Evolutionary conservation across 2,888 invertebrate species (phyloP).

Genomic region (Orthosia gothica): DNA sequence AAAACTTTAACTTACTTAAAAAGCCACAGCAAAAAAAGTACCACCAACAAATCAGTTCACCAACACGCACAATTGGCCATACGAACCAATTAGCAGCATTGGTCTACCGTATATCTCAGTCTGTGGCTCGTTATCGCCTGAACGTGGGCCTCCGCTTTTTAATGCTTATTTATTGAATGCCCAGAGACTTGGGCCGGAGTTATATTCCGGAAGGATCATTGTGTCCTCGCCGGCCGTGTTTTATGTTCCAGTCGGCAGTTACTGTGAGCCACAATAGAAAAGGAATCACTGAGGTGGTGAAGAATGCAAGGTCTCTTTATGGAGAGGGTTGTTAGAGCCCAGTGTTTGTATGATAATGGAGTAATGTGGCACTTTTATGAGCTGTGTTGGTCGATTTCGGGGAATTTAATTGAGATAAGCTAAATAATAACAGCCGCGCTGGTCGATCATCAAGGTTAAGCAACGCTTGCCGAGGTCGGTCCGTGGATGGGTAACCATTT

Average conservation of each 20-base stretch:
- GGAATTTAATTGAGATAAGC: constrained; percentile 11
- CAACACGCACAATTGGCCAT: constrained; percentile 44
- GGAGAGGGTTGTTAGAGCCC: constrained; percentile 33
- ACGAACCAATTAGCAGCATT: constrained; percentile 63
- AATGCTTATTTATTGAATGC: constrained; percentile 91
- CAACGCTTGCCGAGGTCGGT: too few relatives aligned
- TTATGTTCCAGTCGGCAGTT: constrained; percentile 74
- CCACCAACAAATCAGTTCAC: constrained; percentile 30
- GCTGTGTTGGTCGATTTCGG: constrained; percentile 2
- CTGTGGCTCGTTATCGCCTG: constrained; percentile 81
- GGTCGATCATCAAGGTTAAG: too few relatives aligned
- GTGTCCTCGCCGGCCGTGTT: constrained; percentile 82
- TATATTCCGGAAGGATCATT: constrained; percentile 84
- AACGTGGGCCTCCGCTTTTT: constrained; percentile 78
- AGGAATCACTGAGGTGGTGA: constrained; percentile 64
- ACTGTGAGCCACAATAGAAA: constrained; percentile 66
- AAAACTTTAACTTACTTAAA: background rate
- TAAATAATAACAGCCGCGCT: too few relatives aligned
- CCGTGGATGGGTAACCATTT: too few relatives aligned
- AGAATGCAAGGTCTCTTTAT: constrained; percentile 58
- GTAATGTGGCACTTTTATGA: constrained; percentile 35
- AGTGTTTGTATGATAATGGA: constrained; percentile 52
- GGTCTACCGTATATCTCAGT: constrained; percentile 61
- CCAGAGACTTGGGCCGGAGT: constrained; percentile 73
- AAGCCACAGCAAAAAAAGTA: constrained; percentile 20